Conservation (phyloP, 2,888 invertebrate species). For the Lasioglossum marginatum region DNA sequence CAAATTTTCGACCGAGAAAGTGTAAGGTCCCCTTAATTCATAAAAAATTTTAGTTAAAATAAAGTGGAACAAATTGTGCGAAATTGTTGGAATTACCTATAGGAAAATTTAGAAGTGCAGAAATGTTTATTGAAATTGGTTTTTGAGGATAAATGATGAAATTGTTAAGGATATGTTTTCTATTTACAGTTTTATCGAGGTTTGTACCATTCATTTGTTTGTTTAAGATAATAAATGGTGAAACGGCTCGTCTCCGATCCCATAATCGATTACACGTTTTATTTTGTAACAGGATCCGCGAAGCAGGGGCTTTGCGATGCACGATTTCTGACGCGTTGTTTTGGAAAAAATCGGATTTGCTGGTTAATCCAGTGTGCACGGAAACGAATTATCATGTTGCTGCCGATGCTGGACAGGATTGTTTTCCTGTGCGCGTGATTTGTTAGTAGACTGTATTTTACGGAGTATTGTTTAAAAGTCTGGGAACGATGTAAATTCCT, state of each 20-base stretch:
- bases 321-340: conserved; percentile 69
- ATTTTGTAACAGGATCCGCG: conserved; percentile 39
- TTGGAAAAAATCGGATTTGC: conserved; percentile 69
- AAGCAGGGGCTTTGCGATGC: conserved; percentile 41
- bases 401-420: conserved; percentile 15
- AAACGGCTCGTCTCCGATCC: neutral
- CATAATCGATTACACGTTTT: conserved; percentile 63
- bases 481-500: neutral
- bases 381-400: conserved; percentile 66
- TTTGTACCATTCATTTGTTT: too few relatives aligned
- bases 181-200: too few relatives aligned
- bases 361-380: conserved; percentile 62
- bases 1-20: too few relatives aligned
- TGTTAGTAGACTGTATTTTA: neutral
- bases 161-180: too few relatives aligned
- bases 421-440: neutral
- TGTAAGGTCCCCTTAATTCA: too few relatives aligned
- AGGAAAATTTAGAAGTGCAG: too few relatives aligned
- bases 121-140: too few relatives aligned
- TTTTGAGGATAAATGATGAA: too few relatives aligned
- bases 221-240: neutral
- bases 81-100: too few relatives aligned
- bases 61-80: too few relatives aligned
- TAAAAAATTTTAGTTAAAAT: too few relatives aligned
- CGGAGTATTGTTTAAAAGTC: neutral